A percentile compares a stretch with the other conserved stretches of the same genome.
Conservation (phyloP, 1,140 invertebrate species). For the Stegodyphus dumicola region DNA sequence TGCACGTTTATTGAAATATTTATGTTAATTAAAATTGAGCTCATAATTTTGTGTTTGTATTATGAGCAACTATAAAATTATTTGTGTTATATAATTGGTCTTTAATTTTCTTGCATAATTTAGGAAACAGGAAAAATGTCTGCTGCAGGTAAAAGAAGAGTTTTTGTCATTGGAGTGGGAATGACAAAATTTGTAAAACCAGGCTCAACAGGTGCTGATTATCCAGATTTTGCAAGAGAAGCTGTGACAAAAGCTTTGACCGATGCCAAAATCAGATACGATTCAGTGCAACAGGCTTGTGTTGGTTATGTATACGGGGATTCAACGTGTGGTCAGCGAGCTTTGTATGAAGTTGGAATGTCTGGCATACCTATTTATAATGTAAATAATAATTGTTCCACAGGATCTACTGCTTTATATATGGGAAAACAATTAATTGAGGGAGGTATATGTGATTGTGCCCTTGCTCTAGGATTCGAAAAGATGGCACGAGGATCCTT, state of each 20-base stretch:
- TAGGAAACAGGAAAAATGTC: conserved; percentile 25
- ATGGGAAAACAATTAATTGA: conserved; percentile 92
- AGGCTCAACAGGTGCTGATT: conserved; percentile 83
- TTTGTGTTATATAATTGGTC: neutral
- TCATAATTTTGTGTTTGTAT: neutral
- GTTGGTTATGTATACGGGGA: conserved; percentile 97
- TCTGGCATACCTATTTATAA: conserved; percentile 98
- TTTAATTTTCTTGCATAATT: neutral
- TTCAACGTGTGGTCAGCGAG: conserved; percentile 94
- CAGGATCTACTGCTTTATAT: conserved; percentile 90
- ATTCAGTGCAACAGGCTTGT: conserved; percentile 85
- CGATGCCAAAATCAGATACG: conserved; percentile 86
- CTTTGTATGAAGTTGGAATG: conserved; percentile 93
- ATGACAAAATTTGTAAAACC: conserved; percentile 98
- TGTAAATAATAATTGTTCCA: conserved; percentile 98
- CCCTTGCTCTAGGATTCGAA: conserved; percentile 95
- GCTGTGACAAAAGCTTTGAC: conserved; percentile 87
- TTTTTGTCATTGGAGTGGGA: conserved; percentile 95
- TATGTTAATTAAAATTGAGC: too few relatives aligned
- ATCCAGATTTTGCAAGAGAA: conserved; percentile 94
- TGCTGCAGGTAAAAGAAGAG: conserved; percentile 67
- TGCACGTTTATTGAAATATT: too few relatives aligned
- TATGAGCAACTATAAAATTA: neutral
- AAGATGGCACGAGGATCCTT: conserved; percentile 97
- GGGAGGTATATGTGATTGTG: conserved; percentile 85